phyloP scores from a whole-genome alignment of 2,888 invertebrate species.

The Theretra japonica region DNA sequence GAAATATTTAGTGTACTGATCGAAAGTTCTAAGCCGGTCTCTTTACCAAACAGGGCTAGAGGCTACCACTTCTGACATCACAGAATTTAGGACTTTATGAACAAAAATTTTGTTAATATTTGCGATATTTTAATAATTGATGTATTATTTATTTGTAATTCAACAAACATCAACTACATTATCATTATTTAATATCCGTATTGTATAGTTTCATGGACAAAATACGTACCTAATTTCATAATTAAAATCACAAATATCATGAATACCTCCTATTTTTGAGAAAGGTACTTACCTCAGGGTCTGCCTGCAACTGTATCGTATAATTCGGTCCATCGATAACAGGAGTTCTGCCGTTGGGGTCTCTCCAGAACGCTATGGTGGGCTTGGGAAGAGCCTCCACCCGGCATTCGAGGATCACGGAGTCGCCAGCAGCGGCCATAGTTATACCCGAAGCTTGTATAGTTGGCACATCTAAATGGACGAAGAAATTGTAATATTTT shows the following conservation, averaged over 20 bases:
- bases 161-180: too few relatives aligned
- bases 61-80: too few relatives aligned
- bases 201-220: too few relatives aligned
- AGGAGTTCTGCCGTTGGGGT: slow-evolving; percentile 89
- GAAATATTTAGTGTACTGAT: too few relatives aligned
- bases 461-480: slow-evolving; percentile 87
- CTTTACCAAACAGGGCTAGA: too few relatives aligned
- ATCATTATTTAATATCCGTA: too few relatives aligned
- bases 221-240: not conserved
- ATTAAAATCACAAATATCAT: not conserved
- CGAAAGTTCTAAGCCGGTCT: too few relatives aligned
- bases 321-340: slow-evolving; percentile 92
- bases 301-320: slow-evolving; percentile 85
- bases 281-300: slow-evolving; percentile 81
- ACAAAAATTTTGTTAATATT: too few relatives aligned
- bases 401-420: slow-evolving; percentile 90
- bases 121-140: too few relatives aligned
- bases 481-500: not conserved
- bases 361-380: slow-evolving; percentile 92
- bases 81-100: too few relatives aligned
- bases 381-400: slow-evolving; percentile 92
- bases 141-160: too few relatives aligned
- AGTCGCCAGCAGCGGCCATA: slow-evolving; percentile 90
- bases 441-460: slow-evolving; percentile 91
- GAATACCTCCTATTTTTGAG: too few relatives aligned